phyloP scores from a whole-genome alignment of 2,797 vertebrate genomes.

The Neopelma chrysocephalum region DNA sequence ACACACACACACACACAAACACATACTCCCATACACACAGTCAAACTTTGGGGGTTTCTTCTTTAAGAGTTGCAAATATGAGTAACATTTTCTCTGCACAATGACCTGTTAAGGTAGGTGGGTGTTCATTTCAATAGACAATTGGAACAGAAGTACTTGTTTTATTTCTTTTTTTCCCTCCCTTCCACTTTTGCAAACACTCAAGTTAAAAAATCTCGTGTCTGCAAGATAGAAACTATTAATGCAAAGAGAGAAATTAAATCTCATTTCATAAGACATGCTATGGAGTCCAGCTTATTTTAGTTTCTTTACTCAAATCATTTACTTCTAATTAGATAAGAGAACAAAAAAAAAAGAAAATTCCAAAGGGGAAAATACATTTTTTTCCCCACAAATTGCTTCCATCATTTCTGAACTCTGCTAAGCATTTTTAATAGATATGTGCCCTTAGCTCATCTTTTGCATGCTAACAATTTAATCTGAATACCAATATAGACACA shows the following conservation, averaged over 20 bases:
- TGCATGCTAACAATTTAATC: slow-evolving; percentile 92
- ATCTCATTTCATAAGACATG: not conserved
- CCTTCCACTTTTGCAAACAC: not conserved
- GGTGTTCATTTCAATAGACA: slow-evolving; percentile 53
- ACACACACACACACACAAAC: not conserved
- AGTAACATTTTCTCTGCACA: slow-evolving; percentile 61
- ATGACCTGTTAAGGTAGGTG: slow-evolving; percentile 56
- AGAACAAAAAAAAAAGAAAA: slow-evolving; percentile 22
- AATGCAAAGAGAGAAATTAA: not conserved
- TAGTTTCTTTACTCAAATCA: slow-evolving; percentile 50
- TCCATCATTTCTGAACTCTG: slow-evolving; percentile 85
- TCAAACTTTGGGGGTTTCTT: slow-evolving; percentile 55
- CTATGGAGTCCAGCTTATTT: slow-evolving; percentile 24
- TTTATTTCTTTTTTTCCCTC: not conserved
- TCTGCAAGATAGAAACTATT: slow-evolving; percentile 36
- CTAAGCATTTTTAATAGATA: slow-evolving; percentile 81
- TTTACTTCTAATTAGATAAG: slow-evolving; percentile 73
- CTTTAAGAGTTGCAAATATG: slow-evolving; percentile 60
- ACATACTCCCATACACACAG: not conserved
- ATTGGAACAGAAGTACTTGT: not conserved
- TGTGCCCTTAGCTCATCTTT: slow-evolving; percentile 79
- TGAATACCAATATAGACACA: slow-evolving; percentile 98
- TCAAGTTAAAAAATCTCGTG: slow-evolving; percentile 52
- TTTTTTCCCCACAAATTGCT: slow-evolving; percentile 74
- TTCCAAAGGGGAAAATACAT: slow-evolving; percentile 53